These are phyloP conservation scores for Lydus trimaculatus DNA, from an alignment of 2,888 invertebrate species.

Conservation along the genomic window DNA sequence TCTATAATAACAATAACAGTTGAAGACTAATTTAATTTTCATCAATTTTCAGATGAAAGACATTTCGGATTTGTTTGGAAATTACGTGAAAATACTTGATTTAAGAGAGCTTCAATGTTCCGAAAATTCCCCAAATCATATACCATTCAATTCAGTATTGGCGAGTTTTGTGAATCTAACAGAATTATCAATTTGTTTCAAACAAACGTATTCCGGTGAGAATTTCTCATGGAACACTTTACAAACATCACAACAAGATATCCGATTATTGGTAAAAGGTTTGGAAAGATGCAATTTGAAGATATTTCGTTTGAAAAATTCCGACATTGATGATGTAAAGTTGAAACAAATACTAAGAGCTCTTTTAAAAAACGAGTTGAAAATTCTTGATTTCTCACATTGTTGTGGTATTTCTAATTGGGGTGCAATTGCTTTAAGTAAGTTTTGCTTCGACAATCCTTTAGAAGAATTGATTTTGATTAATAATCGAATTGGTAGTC, in stretches of 20 bases:
- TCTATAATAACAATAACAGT: background rate
- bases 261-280: constrained; percentile 49
- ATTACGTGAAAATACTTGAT: constrained; percentile 46
- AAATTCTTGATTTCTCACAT: constrained; percentile 53
- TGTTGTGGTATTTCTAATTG: constrained; percentile 52
- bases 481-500: constrained; percentile 53
- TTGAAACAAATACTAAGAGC: constrained; percentile 47
- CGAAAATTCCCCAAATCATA: constrained; percentile 41
- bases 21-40: background rate
- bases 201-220: constrained; percentile 53
- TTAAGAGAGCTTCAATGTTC: constrained; percentile 46
- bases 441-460: constrained; percentile 43
- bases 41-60: constrained; percentile 48
- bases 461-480: constrained; percentile 45
- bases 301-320: constrained; percentile 51
- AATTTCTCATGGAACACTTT: constrained; percentile 53
- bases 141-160: constrained; percentile 50
- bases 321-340: constrained; percentile 52
- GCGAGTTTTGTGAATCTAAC: constrained; percentile 48
- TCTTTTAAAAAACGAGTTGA: constrained; percentile 46
- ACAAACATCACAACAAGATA: constrained; percentile 47
- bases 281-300: constrained; percentile 47
- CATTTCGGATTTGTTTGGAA: constrained; percentile 47
- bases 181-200: constrained; percentile 53
- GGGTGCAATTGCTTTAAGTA: constrained; percentile 49